Conservation (phyloP, 92 coral and sea anemone species). For the Scolanthus callimorphus region DNA sequence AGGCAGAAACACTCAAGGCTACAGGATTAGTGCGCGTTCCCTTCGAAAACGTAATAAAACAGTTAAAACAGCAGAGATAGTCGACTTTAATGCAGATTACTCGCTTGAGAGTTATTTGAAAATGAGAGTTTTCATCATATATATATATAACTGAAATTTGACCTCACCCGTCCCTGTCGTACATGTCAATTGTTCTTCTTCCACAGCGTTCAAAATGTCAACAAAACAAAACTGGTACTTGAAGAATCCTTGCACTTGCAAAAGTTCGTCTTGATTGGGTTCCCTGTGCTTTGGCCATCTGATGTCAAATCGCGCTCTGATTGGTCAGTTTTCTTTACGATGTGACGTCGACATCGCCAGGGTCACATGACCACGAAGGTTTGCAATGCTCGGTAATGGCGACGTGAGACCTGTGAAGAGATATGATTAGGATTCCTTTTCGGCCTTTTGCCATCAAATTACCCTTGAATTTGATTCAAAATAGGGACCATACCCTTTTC, state of each 20-base stretch:
- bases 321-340: constrained; percentile 53
- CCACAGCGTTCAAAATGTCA: too few species aligned
- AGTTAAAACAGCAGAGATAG: too few species aligned
- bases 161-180: too few species aligned
- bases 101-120: too few species aligned
- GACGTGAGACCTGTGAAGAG: constrained; percentile 88
- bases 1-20: too few species aligned
- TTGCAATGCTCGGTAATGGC: constrained; percentile 91
- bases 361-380: constrained; percentile 89
- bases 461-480: constrained; percentile 46
- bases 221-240: too few species aligned
- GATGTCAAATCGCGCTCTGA: constrained; percentile 45
- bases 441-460: constrained; percentile 68
- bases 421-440: constrained; percentile 70
- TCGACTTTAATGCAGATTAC: too few species aligned
- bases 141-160: too few species aligned
- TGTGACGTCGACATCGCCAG: constrained; percentile 61
- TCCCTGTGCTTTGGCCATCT: constrained; percentile 42
- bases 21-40: too few species aligned
- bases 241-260: neutral
- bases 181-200: too few species aligned
- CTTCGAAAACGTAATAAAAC: too few species aligned
- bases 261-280: constrained; percentile 9
- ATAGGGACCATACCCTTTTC: constrained; percentile 87
- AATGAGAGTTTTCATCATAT: too few species aligned